A percentile compares a stretch with the other conserved stretches of the same genome.
phyloP scores from a whole-genome alignment of 2,113 vertebrate genomes.

The Alethe diademata region DNA sequence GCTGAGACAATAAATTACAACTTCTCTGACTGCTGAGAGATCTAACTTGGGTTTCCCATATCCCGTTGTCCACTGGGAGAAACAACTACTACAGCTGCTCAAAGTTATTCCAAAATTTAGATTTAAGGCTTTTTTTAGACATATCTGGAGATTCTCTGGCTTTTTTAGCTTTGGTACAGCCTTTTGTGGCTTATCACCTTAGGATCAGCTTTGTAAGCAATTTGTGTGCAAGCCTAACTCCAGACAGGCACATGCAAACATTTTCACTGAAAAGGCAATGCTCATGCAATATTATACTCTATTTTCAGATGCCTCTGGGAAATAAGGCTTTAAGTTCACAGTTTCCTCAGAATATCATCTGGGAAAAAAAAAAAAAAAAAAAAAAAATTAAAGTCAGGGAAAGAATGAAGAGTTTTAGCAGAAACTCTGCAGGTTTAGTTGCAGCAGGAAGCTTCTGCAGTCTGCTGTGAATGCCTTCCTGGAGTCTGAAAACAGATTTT shows the following conservation, averaged over 20 bases:
- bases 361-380: background rate
- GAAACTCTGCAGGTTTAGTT: background rate
- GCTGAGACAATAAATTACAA: background rate
- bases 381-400: background rate
- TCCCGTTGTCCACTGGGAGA: background rate
- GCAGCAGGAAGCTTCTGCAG: background rate
- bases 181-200: background rate
- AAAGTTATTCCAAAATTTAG: background rate
- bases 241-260: rapidly evolving
- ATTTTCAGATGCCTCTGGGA: background rate
- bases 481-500: background rate
- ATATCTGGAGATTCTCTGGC: background rate
- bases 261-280: background rate
- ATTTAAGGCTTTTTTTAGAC: background rate
- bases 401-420: background rate
- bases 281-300: background rate
- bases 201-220: background rate
- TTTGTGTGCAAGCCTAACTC: rapidly evolving
- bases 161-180: background rate
- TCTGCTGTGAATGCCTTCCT: background rate
- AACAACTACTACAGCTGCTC: background rate
- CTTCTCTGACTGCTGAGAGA: background rate
- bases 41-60: background rate
- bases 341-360: background rate
- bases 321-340: background rate